Evolutionary conservation across 2,113 vertebrate genomes (phyloP).

Genomic region (Ptilonorhynchus violaceus): DNA sequence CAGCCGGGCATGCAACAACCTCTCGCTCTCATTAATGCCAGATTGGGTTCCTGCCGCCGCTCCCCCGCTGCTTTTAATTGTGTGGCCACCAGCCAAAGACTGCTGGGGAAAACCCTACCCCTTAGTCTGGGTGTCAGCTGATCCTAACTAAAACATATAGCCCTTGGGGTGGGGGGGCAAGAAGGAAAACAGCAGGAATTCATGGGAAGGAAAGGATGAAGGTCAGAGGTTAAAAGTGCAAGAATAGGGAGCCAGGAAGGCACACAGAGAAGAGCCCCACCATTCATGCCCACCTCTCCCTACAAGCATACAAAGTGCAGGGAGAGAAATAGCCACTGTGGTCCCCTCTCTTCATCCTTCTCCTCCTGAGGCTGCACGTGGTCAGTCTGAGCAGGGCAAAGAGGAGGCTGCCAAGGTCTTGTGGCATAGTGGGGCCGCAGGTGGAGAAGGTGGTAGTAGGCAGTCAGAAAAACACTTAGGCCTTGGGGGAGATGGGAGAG

Average conservation of each 20-base stretch:
- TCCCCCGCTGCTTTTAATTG: background rate
- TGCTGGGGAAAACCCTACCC: constrained; percentile 36
- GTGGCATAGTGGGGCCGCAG: background rate
- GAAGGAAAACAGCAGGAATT: background rate
- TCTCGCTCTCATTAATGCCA: background rate
- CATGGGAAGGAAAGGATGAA: background rate
- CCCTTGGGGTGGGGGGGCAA: background rate
- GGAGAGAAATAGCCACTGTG: background rate
- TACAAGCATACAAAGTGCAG: background rate
- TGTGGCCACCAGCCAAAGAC: background rate
- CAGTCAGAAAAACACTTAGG: background rate
- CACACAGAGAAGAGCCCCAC: background rate
- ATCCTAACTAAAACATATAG: background rate
- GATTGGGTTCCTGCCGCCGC: background rate
- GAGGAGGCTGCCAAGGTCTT: background rate
- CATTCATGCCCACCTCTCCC: background rate
- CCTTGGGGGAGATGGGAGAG: background rate
- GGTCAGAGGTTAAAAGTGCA: background rate
- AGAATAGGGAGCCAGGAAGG: background rate
- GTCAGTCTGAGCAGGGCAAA: background rate
- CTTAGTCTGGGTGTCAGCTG: background rate
- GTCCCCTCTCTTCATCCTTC: background rate
- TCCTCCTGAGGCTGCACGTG: background rate
- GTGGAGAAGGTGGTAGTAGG: background rate
- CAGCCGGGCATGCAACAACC: background rate